These are phyloP conservation scores for Leptopilina clavipes DNA, from an alignment of 1,140 invertebrate species.

Conservation along the genomic window DNA sequence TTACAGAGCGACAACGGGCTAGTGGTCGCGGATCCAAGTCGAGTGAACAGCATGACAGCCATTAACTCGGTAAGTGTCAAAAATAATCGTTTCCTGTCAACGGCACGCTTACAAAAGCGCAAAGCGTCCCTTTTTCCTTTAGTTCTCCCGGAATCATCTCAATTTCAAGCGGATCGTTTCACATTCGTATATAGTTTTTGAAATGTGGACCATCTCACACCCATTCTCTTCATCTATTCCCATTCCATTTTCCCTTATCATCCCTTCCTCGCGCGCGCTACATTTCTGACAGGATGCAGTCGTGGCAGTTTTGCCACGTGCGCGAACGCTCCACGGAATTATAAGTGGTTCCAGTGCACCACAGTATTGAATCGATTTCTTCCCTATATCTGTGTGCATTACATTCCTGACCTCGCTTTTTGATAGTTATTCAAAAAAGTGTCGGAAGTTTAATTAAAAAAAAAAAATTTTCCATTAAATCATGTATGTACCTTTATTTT, in stretches of 20 bases:
- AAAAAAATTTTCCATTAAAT: not conserved
- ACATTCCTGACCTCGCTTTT: conserved; percentile 2
- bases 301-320: conserved; percentile 58
- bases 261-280: too few species aligned
- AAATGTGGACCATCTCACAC: conserved; percentile 19
- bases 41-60: conserved; percentile 75
- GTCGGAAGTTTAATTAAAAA: not conserved
- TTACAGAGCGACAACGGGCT: conserved; percentile 75
- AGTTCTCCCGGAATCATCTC: conserved; percentile 38
- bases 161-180: conserved; percentile 38
- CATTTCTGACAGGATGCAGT: conserved; percentile 41
- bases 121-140: conserved; percentile 43
- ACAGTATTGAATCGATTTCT: conserved; percentile 52
- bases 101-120: conserved; percentile 24
- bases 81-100: conserved; percentile 39
- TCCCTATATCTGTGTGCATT: conserved; percentile 36
- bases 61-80: conserved; percentile 74
- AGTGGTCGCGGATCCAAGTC: conserved; percentile 73
- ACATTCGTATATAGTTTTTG: not conserved
- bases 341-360: conserved; percentile 57
- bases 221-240: conserved; percentile 4
- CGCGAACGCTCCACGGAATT: conserved; percentile 59
- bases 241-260: not conserved
- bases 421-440: not conserved
- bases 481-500: not conserved